Evolutionary conservation across 2,113 vertebrate genomes (phyloP).

Genomic region (Bubo bubo): DNA sequence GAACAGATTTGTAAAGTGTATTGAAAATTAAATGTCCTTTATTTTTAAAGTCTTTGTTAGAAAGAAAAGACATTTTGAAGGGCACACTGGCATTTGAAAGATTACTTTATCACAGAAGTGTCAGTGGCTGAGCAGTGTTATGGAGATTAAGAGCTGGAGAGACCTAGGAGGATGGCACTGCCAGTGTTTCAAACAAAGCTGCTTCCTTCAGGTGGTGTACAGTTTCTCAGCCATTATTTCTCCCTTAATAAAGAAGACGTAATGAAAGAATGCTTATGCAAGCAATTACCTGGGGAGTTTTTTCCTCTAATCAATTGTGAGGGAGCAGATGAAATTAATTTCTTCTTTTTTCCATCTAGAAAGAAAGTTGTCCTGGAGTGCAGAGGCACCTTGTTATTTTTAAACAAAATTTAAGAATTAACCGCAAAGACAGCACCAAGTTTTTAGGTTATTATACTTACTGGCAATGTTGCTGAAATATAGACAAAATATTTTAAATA

Average conservation of each 20-base stretch:
- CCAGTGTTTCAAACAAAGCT: neutral
- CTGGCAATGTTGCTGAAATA: neutral
- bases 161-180: neutral
- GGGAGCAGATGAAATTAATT: neutral
- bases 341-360: neutral
- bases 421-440: neutral
- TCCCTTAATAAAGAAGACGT: neutral
- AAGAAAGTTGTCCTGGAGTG: neutral
- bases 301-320: neutral
- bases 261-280: neutral
- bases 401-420: neutral
- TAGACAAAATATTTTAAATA: neutral
- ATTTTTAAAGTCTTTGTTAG: neutral
- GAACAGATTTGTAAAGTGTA: neutral
- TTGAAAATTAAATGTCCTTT: neutral
- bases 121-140: neutral
- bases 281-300: neutral
- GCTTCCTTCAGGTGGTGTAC: neutral
- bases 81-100: neutral
- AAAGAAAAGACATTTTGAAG: neutral
- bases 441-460: neutral
- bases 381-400: neutral
- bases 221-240: neutral
- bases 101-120: neutral
- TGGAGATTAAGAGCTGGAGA: neutral